Evolutionary conservation across 2,113 vertebrate species (phyloP).

Genomic region (Guaruba guarouba): DNA sequence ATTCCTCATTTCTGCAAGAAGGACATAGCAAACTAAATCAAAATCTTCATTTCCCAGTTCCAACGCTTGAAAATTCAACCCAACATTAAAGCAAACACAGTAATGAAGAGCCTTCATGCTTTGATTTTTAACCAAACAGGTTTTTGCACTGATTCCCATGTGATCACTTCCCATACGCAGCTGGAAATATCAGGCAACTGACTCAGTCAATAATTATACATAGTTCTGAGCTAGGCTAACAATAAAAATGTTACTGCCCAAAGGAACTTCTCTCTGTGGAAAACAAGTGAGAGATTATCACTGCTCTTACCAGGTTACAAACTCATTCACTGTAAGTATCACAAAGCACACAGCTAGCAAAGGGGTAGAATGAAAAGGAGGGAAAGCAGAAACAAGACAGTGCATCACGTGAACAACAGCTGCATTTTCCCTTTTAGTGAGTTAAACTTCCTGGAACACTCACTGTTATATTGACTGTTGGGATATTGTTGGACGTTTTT

Average conservation of each 20-base stretch:
- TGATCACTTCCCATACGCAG: neutral
- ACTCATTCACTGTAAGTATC: neutral
- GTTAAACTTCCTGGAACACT: neutral
- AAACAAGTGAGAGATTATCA: neutral
- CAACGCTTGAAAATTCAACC: neutral
- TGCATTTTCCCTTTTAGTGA: neutral
- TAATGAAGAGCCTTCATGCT: neutral
- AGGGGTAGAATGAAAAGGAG: neutral
- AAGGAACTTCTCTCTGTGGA: neutral
- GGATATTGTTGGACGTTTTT: neutral
- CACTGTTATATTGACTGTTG: rapidly evolving
- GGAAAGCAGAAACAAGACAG: neutral
- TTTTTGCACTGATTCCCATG: neutral
- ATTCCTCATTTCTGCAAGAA: neutral
- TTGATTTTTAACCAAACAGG: neutral
- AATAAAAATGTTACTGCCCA: neutral
- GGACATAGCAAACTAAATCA: neutral
- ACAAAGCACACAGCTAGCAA: neutral
- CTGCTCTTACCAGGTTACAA: neutral
- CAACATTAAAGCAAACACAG: neutral
- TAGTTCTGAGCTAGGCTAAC: neutral
- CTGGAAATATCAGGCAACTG: neutral
- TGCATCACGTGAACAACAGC: neutral
- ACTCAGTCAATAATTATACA: neutral
- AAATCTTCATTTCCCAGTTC: neutral